These are phyloP conservation scores for Oryzias sinensis DNA, from an alignment of 2,797 vertebrate genomes.

Conservation along the genomic window DNA sequence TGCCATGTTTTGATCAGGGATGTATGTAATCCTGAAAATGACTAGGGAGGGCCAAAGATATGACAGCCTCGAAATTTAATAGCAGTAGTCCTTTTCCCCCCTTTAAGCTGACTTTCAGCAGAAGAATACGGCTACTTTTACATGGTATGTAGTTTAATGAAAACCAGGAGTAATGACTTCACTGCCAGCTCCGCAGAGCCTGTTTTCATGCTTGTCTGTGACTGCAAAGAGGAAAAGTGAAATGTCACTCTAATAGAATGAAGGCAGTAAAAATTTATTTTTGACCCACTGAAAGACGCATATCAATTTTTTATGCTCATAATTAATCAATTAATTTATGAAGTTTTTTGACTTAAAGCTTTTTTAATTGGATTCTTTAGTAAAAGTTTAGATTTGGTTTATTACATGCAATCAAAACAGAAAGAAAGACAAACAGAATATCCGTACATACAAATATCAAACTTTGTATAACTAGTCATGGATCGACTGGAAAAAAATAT, in stretches of 20 bases:
- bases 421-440: too few species aligned
- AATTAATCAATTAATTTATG: too few species aligned
- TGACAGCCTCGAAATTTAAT: constrained; percentile 13
- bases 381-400: too few species aligned
- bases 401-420: too few species aligned
- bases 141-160: constrained; percentile 23
- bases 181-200: background rate
- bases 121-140: constrained; percentile 7
- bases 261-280: constrained; percentile 2
- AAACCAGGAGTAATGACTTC: constrained; percentile 3
- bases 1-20: constrained; percentile 1
- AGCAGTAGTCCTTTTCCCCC: constrained; percentile 5
- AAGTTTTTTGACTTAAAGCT: too few species aligned
- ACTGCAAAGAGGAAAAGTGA: constrained; percentile 9
- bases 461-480: too few species aligned
- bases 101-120: constrained; percentile 20
- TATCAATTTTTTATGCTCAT: too few species aligned
- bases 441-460: too few species aligned
- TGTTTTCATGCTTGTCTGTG: constrained; percentile 4
- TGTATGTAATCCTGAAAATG: background rate
- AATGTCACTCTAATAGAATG: constrained; percentile 9
- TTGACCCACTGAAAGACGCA: background rate
- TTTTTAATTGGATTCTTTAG: too few species aligned
- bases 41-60: background rate
- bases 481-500: too few species aligned